Conservation (phyloP, 2,113 vertebrate genomes). For the Alethe castanea region DNA sequence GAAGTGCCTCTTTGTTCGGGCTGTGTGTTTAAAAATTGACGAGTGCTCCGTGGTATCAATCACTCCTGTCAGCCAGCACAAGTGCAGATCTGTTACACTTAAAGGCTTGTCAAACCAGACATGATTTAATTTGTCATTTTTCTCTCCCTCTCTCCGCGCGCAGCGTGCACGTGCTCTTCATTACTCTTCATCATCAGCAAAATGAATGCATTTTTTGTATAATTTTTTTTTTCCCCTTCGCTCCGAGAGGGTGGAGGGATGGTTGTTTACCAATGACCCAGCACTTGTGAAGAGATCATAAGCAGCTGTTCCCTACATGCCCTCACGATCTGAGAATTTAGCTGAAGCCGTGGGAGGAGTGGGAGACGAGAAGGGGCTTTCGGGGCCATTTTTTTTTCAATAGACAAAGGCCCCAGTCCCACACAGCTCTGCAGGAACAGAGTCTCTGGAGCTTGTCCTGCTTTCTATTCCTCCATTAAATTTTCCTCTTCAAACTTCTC, state of each 20-base stretch:
- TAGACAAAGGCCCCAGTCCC: slow-evolving; percentile 39
- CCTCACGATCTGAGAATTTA: slow-evolving; percentile 45
- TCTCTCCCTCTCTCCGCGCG: slow-evolving; percentile 33
- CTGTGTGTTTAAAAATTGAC: slow-evolving; percentile 76
- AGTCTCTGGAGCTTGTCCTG: background rate
- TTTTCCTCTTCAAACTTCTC: background rate
- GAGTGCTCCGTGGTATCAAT: slow-evolving; percentile 73
- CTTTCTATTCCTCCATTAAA: background rate
- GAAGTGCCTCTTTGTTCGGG: slow-evolving; percentile 76
- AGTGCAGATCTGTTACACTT: slow-evolving; percentile 76
- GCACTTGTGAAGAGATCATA: slow-evolving; percentile 69
- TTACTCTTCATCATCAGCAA: slow-evolving; percentile 64
- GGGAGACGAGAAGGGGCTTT: background rate
- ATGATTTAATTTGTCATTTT: slow-evolving; percentile 77
- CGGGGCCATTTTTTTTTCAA: background rate
- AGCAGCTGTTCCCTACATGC: slow-evolving; percentile 68
- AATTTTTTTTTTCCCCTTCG: background rate
- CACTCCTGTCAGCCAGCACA: slow-evolving; percentile 71
- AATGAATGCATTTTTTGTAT: slow-evolving; percentile 71
- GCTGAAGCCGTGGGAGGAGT: slow-evolving; percentile 25
- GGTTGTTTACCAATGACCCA: slow-evolving; percentile 70
- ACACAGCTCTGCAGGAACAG: background rate
- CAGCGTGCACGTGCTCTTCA: slow-evolving; percentile 67
- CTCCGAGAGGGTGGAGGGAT: slow-evolving; percentile 14
- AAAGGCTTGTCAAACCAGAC: slow-evolving; percentile 71